Conservation (phyloP, 1,140 invertebrate genomes). For the Coptotermes formosanus region DNA sequence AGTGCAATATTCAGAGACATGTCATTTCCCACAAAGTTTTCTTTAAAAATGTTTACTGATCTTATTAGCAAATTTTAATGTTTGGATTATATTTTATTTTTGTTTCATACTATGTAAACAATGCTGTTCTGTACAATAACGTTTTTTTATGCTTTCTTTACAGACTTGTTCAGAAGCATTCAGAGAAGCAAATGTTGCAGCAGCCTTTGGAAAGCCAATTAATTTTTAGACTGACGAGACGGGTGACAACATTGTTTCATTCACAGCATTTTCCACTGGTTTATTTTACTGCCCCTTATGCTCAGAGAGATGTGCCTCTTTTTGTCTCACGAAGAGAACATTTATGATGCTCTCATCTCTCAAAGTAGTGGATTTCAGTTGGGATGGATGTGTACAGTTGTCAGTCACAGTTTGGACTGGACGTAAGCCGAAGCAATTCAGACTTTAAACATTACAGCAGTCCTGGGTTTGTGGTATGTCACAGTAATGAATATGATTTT, state of each 20-base stretch:
- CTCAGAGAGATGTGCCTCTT: background rate
- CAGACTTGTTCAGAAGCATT: conserved; percentile 97
- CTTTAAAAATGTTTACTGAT: too few species aligned
- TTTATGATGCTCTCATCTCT: background rate
- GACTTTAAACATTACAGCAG: background rate
- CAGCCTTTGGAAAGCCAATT: conserved; percentile 96
- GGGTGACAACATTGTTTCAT: background rate
- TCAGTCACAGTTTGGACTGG: background rate
- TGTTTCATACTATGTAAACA: conserved; percentile 30
- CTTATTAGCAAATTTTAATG: background rate
- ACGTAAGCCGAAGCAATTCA: background rate
- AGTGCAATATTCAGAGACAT: too few species aligned
- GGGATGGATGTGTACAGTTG: background rate
- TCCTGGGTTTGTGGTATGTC: background rate
- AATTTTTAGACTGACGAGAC: conserved; percentile 73
- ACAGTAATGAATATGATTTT: background rate
- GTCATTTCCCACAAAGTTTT: too few species aligned
- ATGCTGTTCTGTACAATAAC: background rate
- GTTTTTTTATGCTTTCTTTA: conserved; percentile 44
- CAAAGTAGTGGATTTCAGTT: background rate
- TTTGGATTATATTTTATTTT: background rate
- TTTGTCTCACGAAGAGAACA: background rate
- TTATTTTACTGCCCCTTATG: background rate
- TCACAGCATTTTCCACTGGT: background rate
- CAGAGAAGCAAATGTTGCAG: conserved; percentile 93